Conservation (phyloP, 1,140 invertebrate genomes). For the Rhyacophila brunnea region DNA sequence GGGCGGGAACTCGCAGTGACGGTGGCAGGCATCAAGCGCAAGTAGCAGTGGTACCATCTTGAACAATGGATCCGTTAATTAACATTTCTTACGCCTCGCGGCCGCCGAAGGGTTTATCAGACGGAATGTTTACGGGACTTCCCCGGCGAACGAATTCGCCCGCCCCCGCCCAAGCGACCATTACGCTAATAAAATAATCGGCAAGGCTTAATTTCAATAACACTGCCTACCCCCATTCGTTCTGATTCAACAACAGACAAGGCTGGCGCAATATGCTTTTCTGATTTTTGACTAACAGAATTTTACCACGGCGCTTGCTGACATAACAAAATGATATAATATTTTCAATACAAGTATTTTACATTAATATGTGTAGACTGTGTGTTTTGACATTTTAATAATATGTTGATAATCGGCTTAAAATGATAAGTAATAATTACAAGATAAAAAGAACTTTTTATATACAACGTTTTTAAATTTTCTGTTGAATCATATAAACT, state of each 20-base stretch:
- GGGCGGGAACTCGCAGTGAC: constrained; percentile 13
- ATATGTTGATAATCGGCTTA: too few relatives aligned
- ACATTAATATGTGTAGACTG: too few relatives aligned
- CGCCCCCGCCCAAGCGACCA: constrained; percentile 15
- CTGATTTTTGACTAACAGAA: constrained; percentile 12
- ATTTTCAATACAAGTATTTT: too few relatives aligned
- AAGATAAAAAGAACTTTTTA: too few relatives aligned
- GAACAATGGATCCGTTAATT: constrained; percentile 59
- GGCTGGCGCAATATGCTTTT: constrained; percentile 4
- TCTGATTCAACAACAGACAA: too few relatives aligned
- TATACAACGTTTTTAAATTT: too few relatives aligned
- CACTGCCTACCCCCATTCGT: constrained; percentile 18
- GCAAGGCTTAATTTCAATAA: constrained; percentile 35
- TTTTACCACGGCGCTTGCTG: too few relatives aligned
- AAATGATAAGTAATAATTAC: too few relatives aligned
- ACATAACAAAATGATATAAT: too few relatives aligned
- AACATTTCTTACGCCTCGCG: constrained; percentile 60
- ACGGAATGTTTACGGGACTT: constrained; percentile 36
- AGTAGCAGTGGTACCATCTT: constrained; percentile 21
- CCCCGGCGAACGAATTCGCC: constrained; percentile 10
- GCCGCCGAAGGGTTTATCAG: constrained; percentile 57
- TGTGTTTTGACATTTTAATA: too few relatives aligned
- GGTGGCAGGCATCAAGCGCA: constrained; percentile 15
- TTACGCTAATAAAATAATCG: constrained; percentile 36
- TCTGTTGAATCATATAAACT: too few relatives aligned